These are phyloP conservation scores for Melozone crissalis DNA, from an alignment of 2,113 vertebrate genomes.

Conservation along the genomic window DNA sequence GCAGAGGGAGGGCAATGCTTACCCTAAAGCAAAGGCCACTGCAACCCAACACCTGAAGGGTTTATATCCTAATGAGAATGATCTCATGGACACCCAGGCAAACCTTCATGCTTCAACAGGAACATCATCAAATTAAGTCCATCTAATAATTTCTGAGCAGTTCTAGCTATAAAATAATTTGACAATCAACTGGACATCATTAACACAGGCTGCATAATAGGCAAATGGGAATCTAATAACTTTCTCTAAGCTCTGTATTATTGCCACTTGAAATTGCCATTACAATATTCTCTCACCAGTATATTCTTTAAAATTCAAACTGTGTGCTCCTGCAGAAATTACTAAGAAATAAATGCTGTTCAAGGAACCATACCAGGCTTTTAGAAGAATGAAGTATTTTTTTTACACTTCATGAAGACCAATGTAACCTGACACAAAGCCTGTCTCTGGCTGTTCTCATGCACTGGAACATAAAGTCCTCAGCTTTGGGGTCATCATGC, in stretches of 20 bases:
- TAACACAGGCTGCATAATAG: not conserved
- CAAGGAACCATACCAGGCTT: not conserved
- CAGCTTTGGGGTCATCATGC: not conserved
- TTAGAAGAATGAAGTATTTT: not conserved
- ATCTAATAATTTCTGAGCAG: not conserved
- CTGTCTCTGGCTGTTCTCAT: not conserved
- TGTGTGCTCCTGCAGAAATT: not conserved
- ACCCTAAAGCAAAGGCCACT: not conserved
- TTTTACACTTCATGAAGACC: not conserved
- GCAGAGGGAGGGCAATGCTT: not conserved
- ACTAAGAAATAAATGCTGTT: not conserved
- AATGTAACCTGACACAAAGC: not conserved
- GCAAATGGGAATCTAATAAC: not conserved
- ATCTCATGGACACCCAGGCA: not conserved
- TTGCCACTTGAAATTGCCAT: not conserved
- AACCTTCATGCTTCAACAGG: not conserved
- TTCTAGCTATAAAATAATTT: not conserved
- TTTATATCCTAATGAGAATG: not conserved
- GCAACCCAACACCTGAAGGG: not conserved
- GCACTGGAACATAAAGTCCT: not conserved
- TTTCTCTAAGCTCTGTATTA: not conserved
- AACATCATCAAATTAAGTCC: not conserved
- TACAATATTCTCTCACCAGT: not conserved
- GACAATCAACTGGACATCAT: not conserved
- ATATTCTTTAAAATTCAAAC: not conserved